Conservation (phyloP, 2,797 vertebrate genomes). For the Lutjanus argentimaculatus region DNA sequence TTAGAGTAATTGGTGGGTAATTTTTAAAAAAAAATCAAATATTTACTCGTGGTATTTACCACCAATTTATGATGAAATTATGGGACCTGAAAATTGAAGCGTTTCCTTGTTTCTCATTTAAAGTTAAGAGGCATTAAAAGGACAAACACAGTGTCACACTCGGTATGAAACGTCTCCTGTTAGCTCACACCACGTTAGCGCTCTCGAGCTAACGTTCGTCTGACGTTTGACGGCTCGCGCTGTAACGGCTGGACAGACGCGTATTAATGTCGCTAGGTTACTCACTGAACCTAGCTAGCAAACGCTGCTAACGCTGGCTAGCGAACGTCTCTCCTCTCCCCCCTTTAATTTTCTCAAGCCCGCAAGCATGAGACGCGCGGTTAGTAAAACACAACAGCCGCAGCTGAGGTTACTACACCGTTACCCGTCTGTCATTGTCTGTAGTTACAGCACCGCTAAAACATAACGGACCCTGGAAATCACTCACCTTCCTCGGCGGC, state of each 20-base stretch:
- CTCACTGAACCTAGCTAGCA: slow-evolving; percentile 64
- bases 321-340: slow-evolving; percentile 17
- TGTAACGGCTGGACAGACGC: slow-evolving; percentile 60
- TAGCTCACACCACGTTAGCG: slow-evolving; percentile 49
- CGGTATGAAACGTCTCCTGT: slow-evolving; percentile 22
- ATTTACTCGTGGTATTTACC: no score
- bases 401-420: slow-evolving; percentile 31
- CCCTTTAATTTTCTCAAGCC: slow-evolving; percentile 1
- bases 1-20: no score
- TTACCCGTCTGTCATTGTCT: slow-evolving; percentile 65
- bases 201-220: slow-evolving; percentile 50
- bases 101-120: neutral
- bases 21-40: no score
- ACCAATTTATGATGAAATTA: no score
- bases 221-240: slow-evolving; percentile 65
- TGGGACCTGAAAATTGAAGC: no score
- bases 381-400: slow-evolving; percentile 20
- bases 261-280: slow-evolving; percentile 59
- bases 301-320: slow-evolving; percentile 68
- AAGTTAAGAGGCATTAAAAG: slow-evolving; percentile 33
- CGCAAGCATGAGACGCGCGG: neutral
- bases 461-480: slow-evolving; percentile 73
- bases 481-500: slow-evolving; percentile 97
- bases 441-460: slow-evolving; percentile 25
- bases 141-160: neutral